phyloP scores from a whole-genome alignment of 1,140 invertebrate genomes.

The Nylanderia fulva region DNA sequence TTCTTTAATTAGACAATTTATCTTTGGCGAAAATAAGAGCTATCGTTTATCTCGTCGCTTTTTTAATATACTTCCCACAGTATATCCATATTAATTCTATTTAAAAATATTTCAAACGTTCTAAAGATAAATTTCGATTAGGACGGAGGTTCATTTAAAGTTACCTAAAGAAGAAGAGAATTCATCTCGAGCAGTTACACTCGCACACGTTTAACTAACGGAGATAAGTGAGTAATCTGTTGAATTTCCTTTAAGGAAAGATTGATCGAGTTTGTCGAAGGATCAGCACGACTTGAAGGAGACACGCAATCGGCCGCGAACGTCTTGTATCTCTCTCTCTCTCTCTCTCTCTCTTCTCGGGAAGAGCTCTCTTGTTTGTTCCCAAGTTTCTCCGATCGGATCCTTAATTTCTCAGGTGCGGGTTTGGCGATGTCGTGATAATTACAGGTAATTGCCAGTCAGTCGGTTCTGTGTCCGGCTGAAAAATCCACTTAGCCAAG shows the following conservation, averaged over 20 bases:
- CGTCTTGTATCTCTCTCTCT: conserved; percentile 22
- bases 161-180: background rate
- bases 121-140: conserved; percentile 11
- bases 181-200: conserved; percentile 1
- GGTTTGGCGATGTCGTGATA: conserved; percentile 3
- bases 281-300: conserved; percentile 5
- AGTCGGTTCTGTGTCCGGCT: conserved; percentile 22
- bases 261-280: conserved; percentile 36
- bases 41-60: background rate
- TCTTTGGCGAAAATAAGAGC: too few species aligned
- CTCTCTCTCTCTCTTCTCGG: background rate
- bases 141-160: conserved; percentile 4
- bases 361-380: background rate
- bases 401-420: background rate
- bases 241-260: conserved; percentile 35
- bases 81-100: background rate
- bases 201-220: background rate
- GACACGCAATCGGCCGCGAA: conserved; percentile 32
- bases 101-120: background rate
- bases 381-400: background rate
- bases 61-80: background rate
- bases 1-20: background rate
- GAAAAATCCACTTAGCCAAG: conserved; percentile 49
- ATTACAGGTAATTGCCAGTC: conserved; percentile 47
- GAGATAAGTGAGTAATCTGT: conserved; percentile 8